Percentiles rank a stretch among this genome's conserved stretches.
phyloP scores from a whole-genome alignment of 2,888 invertebrate species.

The Ptilodon capucinus region DNA sequence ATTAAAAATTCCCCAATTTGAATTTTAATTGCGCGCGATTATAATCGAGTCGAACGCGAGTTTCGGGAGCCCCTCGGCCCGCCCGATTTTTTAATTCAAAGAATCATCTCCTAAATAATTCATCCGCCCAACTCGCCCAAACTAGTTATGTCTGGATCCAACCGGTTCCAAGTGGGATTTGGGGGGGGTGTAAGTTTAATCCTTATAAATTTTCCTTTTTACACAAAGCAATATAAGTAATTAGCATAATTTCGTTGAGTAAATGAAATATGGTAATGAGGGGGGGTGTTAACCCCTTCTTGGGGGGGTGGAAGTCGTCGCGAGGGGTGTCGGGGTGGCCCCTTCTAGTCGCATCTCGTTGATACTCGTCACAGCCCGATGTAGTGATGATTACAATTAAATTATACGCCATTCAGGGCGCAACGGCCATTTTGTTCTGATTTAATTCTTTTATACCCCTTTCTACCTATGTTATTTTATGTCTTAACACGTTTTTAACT shows the following conservation, averaged over 20 bases:
- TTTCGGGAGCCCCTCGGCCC: constrained; percentile 61
- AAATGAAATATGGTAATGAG: constrained; percentile 83
- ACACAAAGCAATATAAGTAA: constrained; percentile 84
- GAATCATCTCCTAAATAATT: constrained; percentile 73
- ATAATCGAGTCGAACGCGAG: constrained; percentile 74
- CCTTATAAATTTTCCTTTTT: constrained; percentile 83
- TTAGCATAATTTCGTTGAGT: constrained; percentile 83
- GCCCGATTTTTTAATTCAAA: constrained; percentile 58
- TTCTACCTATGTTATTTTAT: constrained; percentile 25
- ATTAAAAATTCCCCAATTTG: constrained; percentile 80
- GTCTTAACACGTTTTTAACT: constrained; percentile 25
- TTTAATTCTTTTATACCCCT: constrained; percentile 54
- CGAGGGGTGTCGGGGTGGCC: constrained; percentile 54
- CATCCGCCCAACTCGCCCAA: constrained; percentile 61
- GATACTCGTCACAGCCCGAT: constrained; percentile 77
- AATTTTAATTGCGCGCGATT: constrained; percentile 81
- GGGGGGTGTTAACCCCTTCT: constrained; percentile 70
- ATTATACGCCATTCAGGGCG: constrained; percentile 69
- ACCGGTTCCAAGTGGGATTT: constrained; percentile 46
- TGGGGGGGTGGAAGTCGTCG: constrained; percentile 51
- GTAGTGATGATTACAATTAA: constrained; percentile 81
- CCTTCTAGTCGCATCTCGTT: constrained; percentile 78
- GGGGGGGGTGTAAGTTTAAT: constrained; percentile 79
- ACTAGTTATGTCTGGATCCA: constrained; percentile 61
- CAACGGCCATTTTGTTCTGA: constrained; percentile 73